These are phyloP conservation scores for Etheostoma cragini DNA, from an alignment of 2,113 vertebrate species.

Conservation along the genomic window DNA sequence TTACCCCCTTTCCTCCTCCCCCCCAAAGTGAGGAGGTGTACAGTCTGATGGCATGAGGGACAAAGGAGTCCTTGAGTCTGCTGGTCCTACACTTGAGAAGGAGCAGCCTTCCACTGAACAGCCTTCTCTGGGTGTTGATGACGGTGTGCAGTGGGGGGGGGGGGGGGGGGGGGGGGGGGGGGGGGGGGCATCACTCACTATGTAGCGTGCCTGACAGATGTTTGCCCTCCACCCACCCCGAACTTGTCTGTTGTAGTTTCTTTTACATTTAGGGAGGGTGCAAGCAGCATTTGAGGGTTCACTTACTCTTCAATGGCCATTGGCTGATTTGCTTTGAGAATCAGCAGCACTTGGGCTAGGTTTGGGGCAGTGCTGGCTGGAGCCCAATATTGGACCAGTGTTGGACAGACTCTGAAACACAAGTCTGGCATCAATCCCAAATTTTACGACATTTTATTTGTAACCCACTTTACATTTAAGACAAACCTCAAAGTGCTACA, in stretches of 20 bases:
- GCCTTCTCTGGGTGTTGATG: too few relatives aligned
- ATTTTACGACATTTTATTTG: too few relatives aligned
- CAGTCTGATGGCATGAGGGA: too few relatives aligned
- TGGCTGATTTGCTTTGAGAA: not conserved
- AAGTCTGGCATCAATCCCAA: slow-evolving; percentile 12
- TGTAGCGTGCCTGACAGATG: not conserved
- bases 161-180: too few relatives aligned
- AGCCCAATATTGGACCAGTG: slow-evolving; percentile 1
- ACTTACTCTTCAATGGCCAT: not conserved
- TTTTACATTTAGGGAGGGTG: not conserved
- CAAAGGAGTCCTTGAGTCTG: too few relatives aligned
- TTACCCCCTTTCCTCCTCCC: too few relatives aligned
- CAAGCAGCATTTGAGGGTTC: not conserved
- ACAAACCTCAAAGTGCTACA: too few relatives aligned
- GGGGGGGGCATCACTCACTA: not conserved
- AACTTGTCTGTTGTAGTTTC: not conserved
- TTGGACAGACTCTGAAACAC: not conserved
- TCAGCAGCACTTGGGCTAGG: not conserved
- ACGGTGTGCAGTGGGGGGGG: too few relatives aligned
- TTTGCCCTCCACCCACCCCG: not conserved
- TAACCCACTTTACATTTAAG: too few relatives aligned
- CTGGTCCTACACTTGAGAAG: too few relatives aligned
- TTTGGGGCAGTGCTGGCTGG: not conserved
- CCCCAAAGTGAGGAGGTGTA: too few relatives aligned
- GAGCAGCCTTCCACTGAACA: too few relatives aligned